phyloP scores from a whole-genome alignment of 2,797 vertebrate genomes.

The Petrocephalus schoutedeni region DNA sequence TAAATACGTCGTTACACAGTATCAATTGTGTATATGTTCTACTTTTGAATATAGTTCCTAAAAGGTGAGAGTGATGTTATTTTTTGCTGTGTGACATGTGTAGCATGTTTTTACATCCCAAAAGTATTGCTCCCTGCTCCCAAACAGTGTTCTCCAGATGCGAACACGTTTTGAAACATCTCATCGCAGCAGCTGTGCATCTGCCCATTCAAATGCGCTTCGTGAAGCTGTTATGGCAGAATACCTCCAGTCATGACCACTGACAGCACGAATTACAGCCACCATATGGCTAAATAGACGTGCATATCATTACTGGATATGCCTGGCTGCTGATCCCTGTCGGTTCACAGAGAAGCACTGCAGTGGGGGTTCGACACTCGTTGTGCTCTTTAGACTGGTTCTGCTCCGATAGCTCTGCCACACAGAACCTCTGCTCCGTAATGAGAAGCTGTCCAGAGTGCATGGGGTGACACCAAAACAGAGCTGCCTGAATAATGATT shows the following conservation, averaged over 20 bases:
- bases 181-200: not conserved
- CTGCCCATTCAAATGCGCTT: not conserved
- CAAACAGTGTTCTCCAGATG: not conserved
- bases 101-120: not conserved
- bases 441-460: not conserved
- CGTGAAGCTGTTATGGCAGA: not conserved
- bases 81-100: not conserved
- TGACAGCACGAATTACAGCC: not conserved
- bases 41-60: not conserved
- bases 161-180: not conserved
- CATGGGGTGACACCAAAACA: not conserved
- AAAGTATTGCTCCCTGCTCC: not conserved
- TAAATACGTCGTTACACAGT: not conserved
- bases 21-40: not conserved
- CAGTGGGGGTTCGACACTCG: not conserved
- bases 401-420: not conserved
- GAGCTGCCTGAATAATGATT: not conserved
- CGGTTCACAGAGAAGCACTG: not conserved
- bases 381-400: not conserved
- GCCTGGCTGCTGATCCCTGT: not conserved
- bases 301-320: not conserved
- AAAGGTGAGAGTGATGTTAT: not conserved
- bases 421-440: not conserved
- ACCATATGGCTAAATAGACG: not conserved
- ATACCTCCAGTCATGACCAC: not conserved